Percentiles rank a stretch among this genome's conserved stretches.
Conservation (phyloP, 1,140 invertebrate species). For the Portunus trituberculatus region DNA sequence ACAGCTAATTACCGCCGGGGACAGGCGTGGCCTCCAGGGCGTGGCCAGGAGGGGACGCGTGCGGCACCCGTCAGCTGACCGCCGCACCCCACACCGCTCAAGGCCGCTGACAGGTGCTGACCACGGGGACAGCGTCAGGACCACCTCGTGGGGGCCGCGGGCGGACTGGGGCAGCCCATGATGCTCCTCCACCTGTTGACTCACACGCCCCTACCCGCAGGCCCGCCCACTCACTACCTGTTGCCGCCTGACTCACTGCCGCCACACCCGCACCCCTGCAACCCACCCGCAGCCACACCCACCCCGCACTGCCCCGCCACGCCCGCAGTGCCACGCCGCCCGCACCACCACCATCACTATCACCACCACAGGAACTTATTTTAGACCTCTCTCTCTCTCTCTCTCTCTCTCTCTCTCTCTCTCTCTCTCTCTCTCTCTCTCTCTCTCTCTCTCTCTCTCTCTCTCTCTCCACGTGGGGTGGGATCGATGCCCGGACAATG, state of each 20-base stretch:
- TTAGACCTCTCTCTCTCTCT: background rate
- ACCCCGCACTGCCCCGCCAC: background rate
- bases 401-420: background rate
- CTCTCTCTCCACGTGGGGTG: slow-evolving; percentile 39
- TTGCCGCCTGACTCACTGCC: background rate
- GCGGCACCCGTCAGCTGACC: slow-evolving; percentile 49
- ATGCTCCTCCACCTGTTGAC: slow-evolving; percentile 56
- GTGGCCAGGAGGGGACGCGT: slow-evolving; percentile 42
- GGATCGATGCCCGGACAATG: slow-evolving; percentile 67
- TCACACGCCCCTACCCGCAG: background rate
- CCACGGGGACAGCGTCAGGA: slow-evolving; percentile 51
- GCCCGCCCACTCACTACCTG: background rate
- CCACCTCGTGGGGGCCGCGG: slow-evolving; percentile 42
- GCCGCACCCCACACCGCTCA: slow-evolving; percentile 15
- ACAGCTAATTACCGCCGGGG: slow-evolving; percentile 47
- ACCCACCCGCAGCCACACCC: background rate
- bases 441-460: slow-evolving; percentile 5
- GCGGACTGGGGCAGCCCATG: slow-evolving; percentile 51
- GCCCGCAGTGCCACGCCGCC: background rate
- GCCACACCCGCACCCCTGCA: background rate
- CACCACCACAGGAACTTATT: background rate
- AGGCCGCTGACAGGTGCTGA: slow-evolving; percentile 57
- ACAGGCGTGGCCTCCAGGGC: background rate
- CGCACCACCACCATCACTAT: background rate
- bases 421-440: slow-evolving; percentile 1